Conservation (phyloP, 2,888 invertebrate genomes). For the Altica lythri region DNA sequence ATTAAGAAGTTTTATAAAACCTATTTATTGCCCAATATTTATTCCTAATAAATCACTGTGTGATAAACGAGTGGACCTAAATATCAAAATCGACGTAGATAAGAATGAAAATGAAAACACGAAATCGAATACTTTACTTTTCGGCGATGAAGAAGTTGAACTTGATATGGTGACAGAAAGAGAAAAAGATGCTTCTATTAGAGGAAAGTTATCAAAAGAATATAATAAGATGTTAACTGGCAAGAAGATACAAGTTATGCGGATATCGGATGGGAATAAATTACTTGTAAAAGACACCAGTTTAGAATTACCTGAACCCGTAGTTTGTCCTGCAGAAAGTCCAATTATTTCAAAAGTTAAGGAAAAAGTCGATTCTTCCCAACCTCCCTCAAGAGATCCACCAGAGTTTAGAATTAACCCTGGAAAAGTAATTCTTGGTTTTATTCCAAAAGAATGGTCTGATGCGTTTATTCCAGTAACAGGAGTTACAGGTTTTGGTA, state of each 20-base stretch:
- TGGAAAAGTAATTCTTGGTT: slow-evolving; percentile 80
- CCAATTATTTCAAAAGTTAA: too few species aligned
- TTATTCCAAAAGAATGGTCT: slow-evolving; percentile 95
- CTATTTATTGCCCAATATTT: neutral
- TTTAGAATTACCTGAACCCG: too few species aligned
- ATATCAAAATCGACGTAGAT: slow-evolving; percentile 6
- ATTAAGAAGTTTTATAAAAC: too few species aligned
- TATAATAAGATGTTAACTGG: slow-evolving; percentile 24
- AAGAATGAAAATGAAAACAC: slow-evolving; percentile 21
- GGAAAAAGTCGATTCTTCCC: too few species aligned
- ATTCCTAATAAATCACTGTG: slow-evolving; percentile 12
- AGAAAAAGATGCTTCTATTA: slow-evolving; percentile 35
- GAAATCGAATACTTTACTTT: slow-evolving; percentile 1
- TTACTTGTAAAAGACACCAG: slow-evolving; percentile 1
- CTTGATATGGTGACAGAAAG: slow-evolving; percentile 31
- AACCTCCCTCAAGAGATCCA: slow-evolving; percentile 23
- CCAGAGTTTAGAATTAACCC: slow-evolving; percentile 64
- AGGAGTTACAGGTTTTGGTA: slow-evolving; percentile 87
- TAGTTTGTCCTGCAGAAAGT: too few species aligned
- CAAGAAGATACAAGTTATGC: slow-evolving; percentile 6
- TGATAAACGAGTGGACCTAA: slow-evolving; percentile 5
- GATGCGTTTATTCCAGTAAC: slow-evolving; percentile 92
- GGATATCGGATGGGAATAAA: slow-evolving; percentile 19
- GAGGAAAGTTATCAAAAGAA: slow-evolving; percentile 38
- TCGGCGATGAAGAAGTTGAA: slow-evolving; percentile 24